Base-by-base conservation (phyloP, 2,888 invertebrate species). In the Apotomis turbidana region DNA sequence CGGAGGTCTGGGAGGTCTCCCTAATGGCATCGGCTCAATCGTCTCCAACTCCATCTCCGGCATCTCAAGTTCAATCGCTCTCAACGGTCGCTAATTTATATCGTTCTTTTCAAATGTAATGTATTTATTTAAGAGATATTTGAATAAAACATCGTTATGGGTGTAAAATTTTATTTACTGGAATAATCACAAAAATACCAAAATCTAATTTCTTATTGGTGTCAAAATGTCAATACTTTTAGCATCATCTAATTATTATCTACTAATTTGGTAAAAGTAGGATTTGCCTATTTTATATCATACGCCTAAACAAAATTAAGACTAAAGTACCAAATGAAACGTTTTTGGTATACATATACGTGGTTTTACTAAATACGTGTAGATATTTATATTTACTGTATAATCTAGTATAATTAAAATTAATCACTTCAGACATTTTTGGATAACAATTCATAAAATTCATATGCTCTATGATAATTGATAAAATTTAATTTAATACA, bases 1-100 rank as follows among this genome's bases (percentile, higher is more conserved):
- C 8, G 61, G 68, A 8, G 74, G 75, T 10, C 52, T 62, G 13
- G 71, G 76, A 13, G 78, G 80, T 12, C 63, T 78, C 12, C 73
- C 76, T 10, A 70, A 74, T 10, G 78, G 79, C 52, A 71, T 75
- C 72, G 76, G 59, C 54, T 41, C 68, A 13, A 49, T 54, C 5
- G 38, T 74, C 12, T 67, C 71, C 36, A 74, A 72, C 55, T 74
- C 52, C 9, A 70, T 63, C 68, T 66, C 66, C n/a, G 68, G 74
- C 36, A 52, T 71, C 54, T 75, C 70, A 54, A 74, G 51, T 51
- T 60, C 73, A 36, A 46, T 74, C 12, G 51, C 73, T n/a, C 64
- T 74, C 55, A 61, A 13, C 54, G 75, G 75, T 38, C 75, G 75
- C 49, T 75, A 60, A 71, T 61, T 57, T 46, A 49, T 64, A 44